Evolutionary conservation across 2,797 vertebrate species (phyloP), one percentile per base, ranked within the genome.

Genomic region (Enteromius argenteus): DNA sequence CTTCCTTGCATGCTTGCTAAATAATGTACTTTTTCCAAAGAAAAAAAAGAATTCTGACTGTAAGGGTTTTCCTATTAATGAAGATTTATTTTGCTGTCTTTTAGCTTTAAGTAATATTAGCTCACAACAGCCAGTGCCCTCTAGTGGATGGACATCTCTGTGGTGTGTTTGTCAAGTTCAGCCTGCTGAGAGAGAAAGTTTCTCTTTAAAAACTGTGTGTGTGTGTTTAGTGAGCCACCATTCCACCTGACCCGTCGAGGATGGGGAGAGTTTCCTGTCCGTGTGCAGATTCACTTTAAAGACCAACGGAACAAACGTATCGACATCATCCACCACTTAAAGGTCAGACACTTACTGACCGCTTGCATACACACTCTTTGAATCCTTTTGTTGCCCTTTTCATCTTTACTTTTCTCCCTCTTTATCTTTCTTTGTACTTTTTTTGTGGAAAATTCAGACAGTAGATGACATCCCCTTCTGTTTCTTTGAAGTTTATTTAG

Each of bases 241-340:
- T 99, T 99, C 94, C 98, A 99, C 91, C 94, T 99, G 92, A 99
- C 97, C 9, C 96, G 98, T 79, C 97, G 98, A 37, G 98, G 98
- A 66, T 99, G 98, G 98, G 98, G 98, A 81, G 98, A 99, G 89
- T 99, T 99, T 93, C 98, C 98, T 46, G 98, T 99, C 86, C 96
- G 98, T 90, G 96, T 99, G 88, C 98, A 99, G 95, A 98, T 99
- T 91, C 98, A 99, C 91, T 99, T 99, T 93, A 99, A 98, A 94
- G 98, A 99, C 90, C 96, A 95, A 89, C 97, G 97, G 90, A 99
- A 99, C 96, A 99, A 99, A 93, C 96, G 98, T 89, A 97, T 99
- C 19, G 98, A 99, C 92, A 99, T 99, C 94, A 99, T 99, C 91
- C 98, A 99, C 92, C 97, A 98, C 88, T 91, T 99, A 87, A 99